A percentile compares a stretch with the other conserved stretches of the same genome.
These are phyloP conservation scores for Aurelia aurita DNA, from an alignment of 30 jellyfish, hydroid and myxozoan genomes.

Conservation along the genomic window DNA sequence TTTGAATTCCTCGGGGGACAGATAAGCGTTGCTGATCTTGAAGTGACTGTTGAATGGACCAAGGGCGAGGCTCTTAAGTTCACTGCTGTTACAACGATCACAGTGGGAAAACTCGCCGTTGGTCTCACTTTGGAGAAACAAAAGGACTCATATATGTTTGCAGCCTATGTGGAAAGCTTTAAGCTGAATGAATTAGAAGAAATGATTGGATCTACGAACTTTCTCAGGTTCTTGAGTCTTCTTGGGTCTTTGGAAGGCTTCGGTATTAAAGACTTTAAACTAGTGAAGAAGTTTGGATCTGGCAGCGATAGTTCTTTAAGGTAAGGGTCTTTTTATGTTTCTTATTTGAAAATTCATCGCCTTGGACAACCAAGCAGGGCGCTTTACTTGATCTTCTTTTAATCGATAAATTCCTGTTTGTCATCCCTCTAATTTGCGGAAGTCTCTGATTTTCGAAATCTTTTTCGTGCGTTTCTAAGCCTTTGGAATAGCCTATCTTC, in stretches of 20 bases:
- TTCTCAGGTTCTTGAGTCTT: background rate
- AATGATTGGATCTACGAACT: constrained; percentile 8
- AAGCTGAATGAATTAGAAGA: constrained; percentile 26
- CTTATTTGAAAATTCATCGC: too few relatives aligned
- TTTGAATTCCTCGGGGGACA: constrained; percentile 62
- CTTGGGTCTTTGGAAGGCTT: constrained; percentile 56
- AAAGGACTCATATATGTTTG: constrained; percentile 8
- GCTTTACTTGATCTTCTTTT: too few relatives aligned
- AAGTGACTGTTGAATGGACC: constrained; percentile 42
- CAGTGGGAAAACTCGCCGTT: constrained; percentile 56
- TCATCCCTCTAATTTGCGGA: too few relatives aligned
- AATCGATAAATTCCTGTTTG: too few relatives aligned
- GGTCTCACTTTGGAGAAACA: constrained; percentile 42
- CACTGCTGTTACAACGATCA: constrained; percentile 50
- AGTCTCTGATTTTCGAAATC: too few relatives aligned
- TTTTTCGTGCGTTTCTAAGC: too few relatives aligned
- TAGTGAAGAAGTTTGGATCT: constrained; percentile 21
- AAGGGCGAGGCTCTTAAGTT: constrained; percentile 42
- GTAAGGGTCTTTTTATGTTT: background rate
- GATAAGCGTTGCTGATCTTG: constrained; percentile 51
- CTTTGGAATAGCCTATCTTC: too few relatives aligned
- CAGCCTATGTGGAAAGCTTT: constrained; percentile 33
- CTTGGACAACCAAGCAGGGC: too few relatives aligned
- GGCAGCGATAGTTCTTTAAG: constrained; percentile 31
- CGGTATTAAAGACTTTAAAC: constrained; percentile 50